Conservation (phyloP, 2,113 vertebrate species). For the Atractosteus spatula region DNA sequence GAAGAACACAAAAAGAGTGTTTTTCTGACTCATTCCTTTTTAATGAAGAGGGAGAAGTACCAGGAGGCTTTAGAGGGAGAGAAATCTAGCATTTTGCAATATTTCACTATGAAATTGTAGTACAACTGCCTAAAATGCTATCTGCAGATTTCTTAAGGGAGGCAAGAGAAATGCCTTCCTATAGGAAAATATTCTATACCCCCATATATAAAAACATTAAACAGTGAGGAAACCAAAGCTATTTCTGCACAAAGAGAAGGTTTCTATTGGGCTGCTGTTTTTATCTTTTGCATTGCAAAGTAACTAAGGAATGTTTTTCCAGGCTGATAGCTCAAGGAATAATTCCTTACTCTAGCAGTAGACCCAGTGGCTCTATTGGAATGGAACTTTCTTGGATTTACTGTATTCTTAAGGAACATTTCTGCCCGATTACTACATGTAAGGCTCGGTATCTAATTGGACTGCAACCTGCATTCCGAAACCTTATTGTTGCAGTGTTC, state of each 20-base stretch:
- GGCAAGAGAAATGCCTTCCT: no score
- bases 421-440: neutral
- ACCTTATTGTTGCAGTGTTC: no score
- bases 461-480: no score
- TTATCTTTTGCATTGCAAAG: neutral
- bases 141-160: no score
- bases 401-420: neutral
- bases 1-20: conserved; percentile 27
- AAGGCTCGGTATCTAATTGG: no score
- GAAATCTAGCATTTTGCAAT: no score
- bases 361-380: neutral
- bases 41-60: conserved; percentile 22
- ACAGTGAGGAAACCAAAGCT: neutral
- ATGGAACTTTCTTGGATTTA: no score
- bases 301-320: neutral
- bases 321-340: neutral
- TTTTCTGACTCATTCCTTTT: conserved; percentile 34
- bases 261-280: neutral
- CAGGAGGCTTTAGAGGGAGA: no score
- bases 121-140: no score
- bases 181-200: no score
- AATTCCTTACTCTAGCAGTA: neutral
- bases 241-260: neutral
- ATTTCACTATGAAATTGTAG: no score
- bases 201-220: no score